Conservation (phyloP, 2,797 vertebrate genomes). For the Epinephelus coioides region DNA sequence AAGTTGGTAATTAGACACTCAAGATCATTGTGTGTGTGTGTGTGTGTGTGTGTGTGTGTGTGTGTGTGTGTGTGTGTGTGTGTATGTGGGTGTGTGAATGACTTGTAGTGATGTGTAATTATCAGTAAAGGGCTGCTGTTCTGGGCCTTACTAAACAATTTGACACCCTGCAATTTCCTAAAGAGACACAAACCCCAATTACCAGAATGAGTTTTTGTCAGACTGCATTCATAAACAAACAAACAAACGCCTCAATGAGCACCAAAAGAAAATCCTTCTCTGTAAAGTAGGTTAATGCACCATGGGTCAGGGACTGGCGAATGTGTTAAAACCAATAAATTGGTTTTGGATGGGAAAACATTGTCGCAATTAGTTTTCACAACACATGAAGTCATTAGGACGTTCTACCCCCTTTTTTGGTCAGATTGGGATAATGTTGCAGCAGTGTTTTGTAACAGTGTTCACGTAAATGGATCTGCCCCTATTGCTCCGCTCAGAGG, state of each 20-base stretch:
- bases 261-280: slow-evolving; percentile 25
- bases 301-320: slow-evolving; percentile 16
- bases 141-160: slow-evolving; percentile 36
- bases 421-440: slow-evolving; percentile 2
- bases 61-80: neutral
- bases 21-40: slow-evolving; percentile 13
- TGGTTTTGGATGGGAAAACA: slow-evolving; percentile 30
- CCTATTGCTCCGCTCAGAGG: neutral
- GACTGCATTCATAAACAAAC: slow-evolving; percentile 42
- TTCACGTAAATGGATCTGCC: slow-evolving; percentile 1
- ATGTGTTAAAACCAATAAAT: slow-evolving; percentile 43
- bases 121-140: slow-evolving; percentile 44
- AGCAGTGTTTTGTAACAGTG: slow-evolving; percentile 16
- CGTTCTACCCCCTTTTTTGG: slow-evolving; percentile 17
- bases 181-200: slow-evolving; percentile 64
- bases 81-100: slow-evolving; percentile 10
- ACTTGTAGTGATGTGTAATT: slow-evolving; percentile 47
- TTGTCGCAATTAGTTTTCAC: slow-evolving; percentile 23
- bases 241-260: slow-evolving; percentile 38
- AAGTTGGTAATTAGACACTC: slow-evolving; percentile 21
- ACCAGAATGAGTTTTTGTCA: slow-evolving; percentile 53
- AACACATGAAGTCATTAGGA: slow-evolving; percentile 19
- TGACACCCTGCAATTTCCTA: slow-evolving; percentile 68
- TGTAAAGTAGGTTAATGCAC: slow-evolving; percentile 39
- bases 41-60: too few relatives aligned